Evolutionary conservation across 2,113 vertebrate genomes (phyloP).

Genomic region (Leptosomus discolor): DNA sequence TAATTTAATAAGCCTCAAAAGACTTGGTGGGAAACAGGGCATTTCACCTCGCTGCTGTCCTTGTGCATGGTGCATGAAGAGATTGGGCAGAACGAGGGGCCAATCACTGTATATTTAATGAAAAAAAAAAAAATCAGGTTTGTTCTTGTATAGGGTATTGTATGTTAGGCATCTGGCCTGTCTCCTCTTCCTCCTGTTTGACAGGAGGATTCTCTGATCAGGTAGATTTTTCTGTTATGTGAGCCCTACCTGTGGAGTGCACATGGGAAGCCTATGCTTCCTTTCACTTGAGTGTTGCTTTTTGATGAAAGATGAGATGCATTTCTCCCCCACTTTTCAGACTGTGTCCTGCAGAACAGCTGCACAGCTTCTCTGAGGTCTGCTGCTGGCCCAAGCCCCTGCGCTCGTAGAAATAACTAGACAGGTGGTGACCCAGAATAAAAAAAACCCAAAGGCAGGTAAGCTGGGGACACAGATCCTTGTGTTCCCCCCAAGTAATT

Average conservation of each 20-base stretch:
- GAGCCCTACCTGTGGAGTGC: neutral
- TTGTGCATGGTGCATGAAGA: neutral
- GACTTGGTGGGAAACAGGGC: neutral
- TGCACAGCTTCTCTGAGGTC: neutral
- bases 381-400: neutral
- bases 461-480: neutral
- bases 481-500: neutral
- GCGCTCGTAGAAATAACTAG: neutral
- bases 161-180: neutral
- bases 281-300: neutral
- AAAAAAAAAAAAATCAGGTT: neutral
- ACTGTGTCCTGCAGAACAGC: neutral
- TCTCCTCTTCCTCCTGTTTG: neutral
- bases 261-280: neutral
- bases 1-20: neutral
- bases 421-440: neutral
- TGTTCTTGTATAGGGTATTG: neutral
- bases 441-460: neutral
- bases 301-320: neutral
- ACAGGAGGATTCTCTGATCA: neutral
- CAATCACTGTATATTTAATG: slow-evolving; percentile 25
- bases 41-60: neutral
- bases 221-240: neutral
- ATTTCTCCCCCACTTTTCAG: neutral
- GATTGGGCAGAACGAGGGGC: neutral